Evolutionary conservation across 2,888 invertebrate species (phyloP).

Genomic region (Clivina fossor): DNA sequence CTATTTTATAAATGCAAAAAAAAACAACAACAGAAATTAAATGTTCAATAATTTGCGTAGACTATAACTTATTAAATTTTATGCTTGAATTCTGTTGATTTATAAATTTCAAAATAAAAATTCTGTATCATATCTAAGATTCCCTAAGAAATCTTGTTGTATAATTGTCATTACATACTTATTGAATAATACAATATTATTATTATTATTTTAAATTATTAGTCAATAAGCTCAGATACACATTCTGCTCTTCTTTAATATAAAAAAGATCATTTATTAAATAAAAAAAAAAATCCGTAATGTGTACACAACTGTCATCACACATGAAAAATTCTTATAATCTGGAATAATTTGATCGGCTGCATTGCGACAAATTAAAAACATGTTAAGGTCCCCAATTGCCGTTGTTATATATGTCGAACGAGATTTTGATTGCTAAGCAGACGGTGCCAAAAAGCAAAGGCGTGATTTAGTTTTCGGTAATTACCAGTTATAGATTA

Average conservation of each 20-base stretch:
- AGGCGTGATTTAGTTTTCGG: constrained; percentile 20
- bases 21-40: too few species aligned
- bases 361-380: constrained; percentile 29
- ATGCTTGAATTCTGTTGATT: too few species aligned
- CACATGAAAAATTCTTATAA: constrained; percentile 18
- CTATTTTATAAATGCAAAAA: too few species aligned
- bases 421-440: constrained; percentile 33
- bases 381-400: constrained; percentile 20
- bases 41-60: too few species aligned
- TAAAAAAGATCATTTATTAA: too few species aligned
- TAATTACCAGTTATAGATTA: constrained; percentile 23
- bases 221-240: background rate
- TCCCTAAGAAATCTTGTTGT: too few species aligned
- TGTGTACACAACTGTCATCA: background rate
- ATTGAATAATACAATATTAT: too few species aligned
- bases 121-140: too few species aligned
- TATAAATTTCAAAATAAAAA: too few species aligned
- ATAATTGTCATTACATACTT: too few species aligned
- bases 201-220: constrained; percentile 3
- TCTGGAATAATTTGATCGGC: constrained; percentile 5
- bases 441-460: constrained; percentile 26
- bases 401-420: constrained; percentile 22
- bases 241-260: background rate
- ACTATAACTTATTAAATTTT: too few species aligned
- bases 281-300: background rate